Percentiles rank a stretch among this genome's conserved stretches.
These are phyloP conservation scores for Anoplolepis gracilipes DNA, from an alignment of 1,140 invertebrate genomes.

Conservation along the genomic window DNA sequence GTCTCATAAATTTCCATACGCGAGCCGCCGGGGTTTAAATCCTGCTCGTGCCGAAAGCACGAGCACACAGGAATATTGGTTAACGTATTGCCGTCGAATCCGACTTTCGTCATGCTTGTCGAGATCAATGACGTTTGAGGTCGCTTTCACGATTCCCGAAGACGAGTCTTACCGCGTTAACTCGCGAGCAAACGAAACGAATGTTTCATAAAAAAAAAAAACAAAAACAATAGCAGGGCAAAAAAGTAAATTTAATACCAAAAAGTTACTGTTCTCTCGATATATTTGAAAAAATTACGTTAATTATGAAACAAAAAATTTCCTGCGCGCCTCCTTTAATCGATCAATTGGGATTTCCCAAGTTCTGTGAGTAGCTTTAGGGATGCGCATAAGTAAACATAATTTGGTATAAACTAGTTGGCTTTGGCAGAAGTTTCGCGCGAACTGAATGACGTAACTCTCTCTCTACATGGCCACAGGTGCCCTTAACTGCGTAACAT, in stretches of 20 bases:
- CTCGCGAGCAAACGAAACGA: background rate
- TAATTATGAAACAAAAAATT: slow-evolving; percentile 18
- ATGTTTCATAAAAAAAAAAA: background rate
- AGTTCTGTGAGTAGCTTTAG: slow-evolving; percentile 42
- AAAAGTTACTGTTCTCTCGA: background rate
- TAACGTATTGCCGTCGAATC: slow-evolving; percentile 62
- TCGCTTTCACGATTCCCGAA: background rate
- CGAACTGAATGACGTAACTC: slow-evolving; percentile 78
- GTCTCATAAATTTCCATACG: slow-evolving; percentile 85
- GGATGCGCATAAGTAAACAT: slow-evolving; percentile 60
- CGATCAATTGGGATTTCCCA: slow-evolving; percentile 37
- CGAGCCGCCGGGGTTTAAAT: slow-evolving; percentile 77
- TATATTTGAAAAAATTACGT: background rate
- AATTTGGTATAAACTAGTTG: slow-evolving; percentile 57
- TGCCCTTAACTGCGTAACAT: slow-evolving; percentile 70
- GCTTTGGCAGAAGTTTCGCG: slow-evolving; percentile 38
- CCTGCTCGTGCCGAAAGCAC: slow-evolving; percentile 77
- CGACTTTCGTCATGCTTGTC: slow-evolving; percentile 41
- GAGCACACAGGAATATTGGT: slow-evolving; percentile 72
- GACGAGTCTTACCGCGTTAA: background rate
- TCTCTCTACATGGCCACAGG: slow-evolving; percentile 54
- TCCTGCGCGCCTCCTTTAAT: background rate
- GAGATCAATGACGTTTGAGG: slow-evolving; percentile 28
- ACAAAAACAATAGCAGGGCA: background rate
- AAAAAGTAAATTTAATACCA: background rate